phyloP scores from a whole-genome alignment of 2,888 invertebrate genomes.

The Lymantria dispar region DNA sequence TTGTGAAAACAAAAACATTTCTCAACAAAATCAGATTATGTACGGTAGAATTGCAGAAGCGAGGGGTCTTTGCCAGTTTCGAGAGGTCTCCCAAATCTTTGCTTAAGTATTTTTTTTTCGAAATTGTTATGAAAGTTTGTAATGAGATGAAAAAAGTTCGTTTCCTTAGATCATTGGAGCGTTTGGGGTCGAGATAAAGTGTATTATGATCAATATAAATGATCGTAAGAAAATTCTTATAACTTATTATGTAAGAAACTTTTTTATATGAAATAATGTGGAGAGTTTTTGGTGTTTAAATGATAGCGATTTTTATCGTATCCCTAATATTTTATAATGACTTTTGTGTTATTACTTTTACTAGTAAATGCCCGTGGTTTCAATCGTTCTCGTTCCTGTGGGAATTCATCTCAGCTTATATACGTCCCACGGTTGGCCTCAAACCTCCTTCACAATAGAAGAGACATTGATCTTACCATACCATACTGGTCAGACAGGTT shows the following conservation, averaged over 20 bases:
- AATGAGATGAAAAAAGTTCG: conserved; percentile 34
- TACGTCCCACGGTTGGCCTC: no score
- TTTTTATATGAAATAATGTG: conserved; percentile 14
- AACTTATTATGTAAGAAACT: conserved; percentile 16
- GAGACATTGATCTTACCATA: no score
- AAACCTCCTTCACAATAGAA: no score
- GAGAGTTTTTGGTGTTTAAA: neutral
- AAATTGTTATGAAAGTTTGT: conserved; percentile 11
- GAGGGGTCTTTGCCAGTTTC: conserved; percentile 13
- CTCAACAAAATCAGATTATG: conserved; percentile 16
- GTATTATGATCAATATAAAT: conserved; percentile 22
- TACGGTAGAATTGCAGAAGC: conserved; percentile 5
- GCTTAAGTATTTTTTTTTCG: conserved; percentile 10
- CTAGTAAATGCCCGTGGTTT: no score
- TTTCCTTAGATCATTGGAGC: conserved; percentile 13
- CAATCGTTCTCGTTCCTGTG: no score
- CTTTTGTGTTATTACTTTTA: no score
- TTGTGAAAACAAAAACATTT: conserved; percentile 10
- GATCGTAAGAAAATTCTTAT: conserved; percentile 7
- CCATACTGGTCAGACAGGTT: no score
- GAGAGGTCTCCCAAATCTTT: conserved; percentile 7
- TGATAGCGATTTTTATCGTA: no score
- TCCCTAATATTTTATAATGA: no score
- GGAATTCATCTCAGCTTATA: no score
- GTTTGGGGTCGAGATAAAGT: conserved; percentile 8